phyloP scores from a whole-genome alignment of 92 coral and sea anemone species.

The Palythoa heliodiscus region DNA sequence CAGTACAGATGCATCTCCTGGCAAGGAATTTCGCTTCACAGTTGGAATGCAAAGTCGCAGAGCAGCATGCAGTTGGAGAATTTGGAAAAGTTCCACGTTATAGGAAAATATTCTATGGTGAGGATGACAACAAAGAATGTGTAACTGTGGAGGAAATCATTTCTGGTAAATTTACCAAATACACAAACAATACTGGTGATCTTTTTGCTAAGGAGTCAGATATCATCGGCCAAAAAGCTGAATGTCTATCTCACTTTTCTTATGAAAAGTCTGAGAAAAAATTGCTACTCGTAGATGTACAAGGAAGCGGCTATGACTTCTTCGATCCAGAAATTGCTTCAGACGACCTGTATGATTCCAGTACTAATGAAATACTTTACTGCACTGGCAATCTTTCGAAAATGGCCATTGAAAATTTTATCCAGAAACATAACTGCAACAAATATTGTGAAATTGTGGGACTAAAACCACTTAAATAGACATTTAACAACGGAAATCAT shows the following conservation, averaged over 20 bases:
- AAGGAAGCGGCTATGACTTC: constrained; percentile 32
- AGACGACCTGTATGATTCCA: constrained; percentile 38
- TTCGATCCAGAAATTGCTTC: constrained; percentile 55
- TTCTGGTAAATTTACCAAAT: constrained; percentile 46
- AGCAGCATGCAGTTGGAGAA: constrained; percentile 23
- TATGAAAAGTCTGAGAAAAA: constrained; percentile 38
- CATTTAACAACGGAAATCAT: constrained; percentile 14
- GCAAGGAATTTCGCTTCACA: constrained; percentile 64
- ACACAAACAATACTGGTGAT: constrained; percentile 50
- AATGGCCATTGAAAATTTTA: constrained; percentile 38
- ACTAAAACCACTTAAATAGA: constrained; percentile 39
- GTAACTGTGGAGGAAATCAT: constrained; percentile 59
- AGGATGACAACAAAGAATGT: constrained; percentile 48
- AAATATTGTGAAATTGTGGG: constrained; percentile 23
- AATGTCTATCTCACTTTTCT: constrained; percentile 48
- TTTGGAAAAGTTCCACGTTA: constrained; percentile 28
- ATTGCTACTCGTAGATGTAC: constrained; percentile 45
- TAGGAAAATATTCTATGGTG: constrained; percentile 41
- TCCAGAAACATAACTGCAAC: constrained; percentile 38
- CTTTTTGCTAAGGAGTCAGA: not conserved
- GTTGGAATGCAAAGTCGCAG: constrained; percentile 45
- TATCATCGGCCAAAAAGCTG: constrained; percentile 36
- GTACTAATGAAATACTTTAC: constrained; percentile 32
- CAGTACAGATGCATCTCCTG: constrained; percentile 66
- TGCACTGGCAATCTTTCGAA: constrained; percentile 49